Conservation (phyloP, 1,140 invertebrate species). For the Calycopis cecrops region DNA sequence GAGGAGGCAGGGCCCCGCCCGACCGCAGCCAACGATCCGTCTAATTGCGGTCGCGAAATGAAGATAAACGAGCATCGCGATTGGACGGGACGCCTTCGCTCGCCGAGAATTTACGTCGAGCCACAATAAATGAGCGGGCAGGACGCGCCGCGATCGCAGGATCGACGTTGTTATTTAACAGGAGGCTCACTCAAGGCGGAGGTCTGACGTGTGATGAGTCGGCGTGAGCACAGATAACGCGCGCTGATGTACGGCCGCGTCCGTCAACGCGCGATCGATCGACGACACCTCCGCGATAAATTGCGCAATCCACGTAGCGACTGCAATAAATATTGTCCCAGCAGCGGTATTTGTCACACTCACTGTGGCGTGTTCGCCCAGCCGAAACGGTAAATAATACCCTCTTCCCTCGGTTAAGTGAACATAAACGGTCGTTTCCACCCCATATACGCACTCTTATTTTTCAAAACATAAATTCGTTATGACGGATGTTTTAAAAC, state of each 20-base stretch:
- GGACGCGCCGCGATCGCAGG: constrained; percentile 30
- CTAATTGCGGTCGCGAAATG: constrained; percentile 79
- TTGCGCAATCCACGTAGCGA: constrained; percentile 69
- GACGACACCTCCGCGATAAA: constrained; percentile 71
- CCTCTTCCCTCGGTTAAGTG: constrained; percentile 74
- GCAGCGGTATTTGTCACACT: constrained; percentile 70
- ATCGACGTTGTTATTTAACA: constrained; percentile 49
- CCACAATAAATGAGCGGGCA: constrained; percentile 50
- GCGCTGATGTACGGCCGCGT: constrained; percentile 66
- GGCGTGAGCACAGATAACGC: constrained; percentile 65
- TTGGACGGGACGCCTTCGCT: constrained; percentile 59
- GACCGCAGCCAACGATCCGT: constrained; percentile 77
- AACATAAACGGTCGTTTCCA: constrained; percentile 74
- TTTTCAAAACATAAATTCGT: constrained; percentile 71
- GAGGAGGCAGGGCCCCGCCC: constrained; percentile 39
- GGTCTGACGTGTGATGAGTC: constrained; percentile 65
- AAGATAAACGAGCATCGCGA: constrained; percentile 76
- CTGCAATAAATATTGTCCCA: constrained; percentile 70
- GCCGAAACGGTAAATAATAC: constrained; percentile 73
- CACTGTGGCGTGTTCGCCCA: constrained; percentile 65
- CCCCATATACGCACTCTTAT: constrained; percentile 72
- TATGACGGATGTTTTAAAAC: constrained; percentile 48
- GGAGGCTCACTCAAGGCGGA: constrained; percentile 27
- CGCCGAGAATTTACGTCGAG: constrained; percentile 34
- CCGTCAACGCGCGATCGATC: constrained; percentile 63